phyloP scores from a whole-genome alignment of 2,797 vertebrate genomes.

The Hippopotamyrus pictus region DNA sequence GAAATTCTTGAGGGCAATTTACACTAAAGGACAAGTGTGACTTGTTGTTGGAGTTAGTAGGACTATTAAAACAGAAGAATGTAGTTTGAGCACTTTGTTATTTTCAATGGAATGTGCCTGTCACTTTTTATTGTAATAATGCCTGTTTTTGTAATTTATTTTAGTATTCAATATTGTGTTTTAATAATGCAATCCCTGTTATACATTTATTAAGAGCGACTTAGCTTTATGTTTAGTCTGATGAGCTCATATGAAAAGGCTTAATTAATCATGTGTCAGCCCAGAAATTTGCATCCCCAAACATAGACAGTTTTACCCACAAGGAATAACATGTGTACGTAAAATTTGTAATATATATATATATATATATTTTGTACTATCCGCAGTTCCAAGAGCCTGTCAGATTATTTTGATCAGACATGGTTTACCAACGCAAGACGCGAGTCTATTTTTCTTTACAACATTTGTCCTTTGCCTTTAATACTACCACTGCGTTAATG shows the following conservation, averaged over 20 bases:
- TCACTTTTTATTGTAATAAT: neutral
- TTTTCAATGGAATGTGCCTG: constrained; percentile 1
- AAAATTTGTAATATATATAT: neutral
- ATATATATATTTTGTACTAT: neutral
- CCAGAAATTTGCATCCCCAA: neutral
- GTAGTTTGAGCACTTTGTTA: neutral
- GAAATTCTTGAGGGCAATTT: neutral
- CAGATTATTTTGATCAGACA: neutral
- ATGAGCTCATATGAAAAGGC: neutral
- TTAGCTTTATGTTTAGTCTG: neutral
- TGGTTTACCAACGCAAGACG: neutral
- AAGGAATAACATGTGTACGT: neutral
- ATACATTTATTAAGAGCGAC: neutral
- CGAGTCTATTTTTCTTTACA: constrained; percentile 50
- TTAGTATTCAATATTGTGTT: neutral
- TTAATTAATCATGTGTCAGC: neutral
- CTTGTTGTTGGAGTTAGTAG: neutral
- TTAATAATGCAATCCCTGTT: neutral
- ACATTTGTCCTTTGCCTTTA: constrained; percentile 63
- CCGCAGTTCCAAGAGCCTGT: neutral
- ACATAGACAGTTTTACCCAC: neutral
- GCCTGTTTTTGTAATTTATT: neutral
- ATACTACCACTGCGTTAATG: constrained; percentile 74
- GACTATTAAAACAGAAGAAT: neutral
- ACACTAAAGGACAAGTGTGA: neutral